Evolutionary conservation across 2,113 vertebrate genomes (phyloP).

Genomic region (Rhynchopsitta pachyrhyncha): DNA sequence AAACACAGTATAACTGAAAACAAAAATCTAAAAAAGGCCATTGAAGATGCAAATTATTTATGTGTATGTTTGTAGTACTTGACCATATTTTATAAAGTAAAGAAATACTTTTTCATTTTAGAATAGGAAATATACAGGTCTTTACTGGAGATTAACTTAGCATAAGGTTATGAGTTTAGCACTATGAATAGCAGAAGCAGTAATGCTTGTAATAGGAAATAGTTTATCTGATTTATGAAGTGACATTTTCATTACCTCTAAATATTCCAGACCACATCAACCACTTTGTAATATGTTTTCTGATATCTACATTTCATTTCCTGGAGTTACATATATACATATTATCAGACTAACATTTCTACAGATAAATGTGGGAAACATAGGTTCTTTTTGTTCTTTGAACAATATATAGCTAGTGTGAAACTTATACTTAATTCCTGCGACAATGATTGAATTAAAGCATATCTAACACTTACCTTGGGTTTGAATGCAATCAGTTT

Average conservation of each 20-base stretch:
- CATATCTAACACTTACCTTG: constrained; percentile 82
- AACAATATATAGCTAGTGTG: not conserved
- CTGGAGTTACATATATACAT: not conserved
- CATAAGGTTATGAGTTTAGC: not conserved
- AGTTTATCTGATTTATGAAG: not conserved
- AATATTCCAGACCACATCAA: not conserved
- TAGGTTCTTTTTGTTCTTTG: not conserved
- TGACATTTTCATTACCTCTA: not conserved
- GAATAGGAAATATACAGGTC: not conserved
- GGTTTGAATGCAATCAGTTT: constrained; percentile 99
- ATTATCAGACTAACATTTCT: constrained; percentile 43
- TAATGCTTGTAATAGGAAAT: not conserved
- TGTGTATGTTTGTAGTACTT: not conserved
- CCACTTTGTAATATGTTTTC: not conserved
- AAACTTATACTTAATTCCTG: constrained; percentile 29
- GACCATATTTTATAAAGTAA: not conserved
- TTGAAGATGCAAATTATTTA: not conserved
- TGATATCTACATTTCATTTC: constrained; percentile 7
- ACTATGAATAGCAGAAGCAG: not conserved
- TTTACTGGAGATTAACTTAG: not conserved
- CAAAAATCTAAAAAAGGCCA: not conserved
- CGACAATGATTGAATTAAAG: constrained; percentile 26
- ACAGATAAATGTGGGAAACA: not conserved
- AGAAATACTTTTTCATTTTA: not conserved
- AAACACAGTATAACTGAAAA: not conserved